Percentiles rank a stretch among this genome's conserved stretches.
Evolutionary conservation across 1,140 invertebrate genomes (phyloP).

Genomic region (Batillaria attramentaria): DNA sequence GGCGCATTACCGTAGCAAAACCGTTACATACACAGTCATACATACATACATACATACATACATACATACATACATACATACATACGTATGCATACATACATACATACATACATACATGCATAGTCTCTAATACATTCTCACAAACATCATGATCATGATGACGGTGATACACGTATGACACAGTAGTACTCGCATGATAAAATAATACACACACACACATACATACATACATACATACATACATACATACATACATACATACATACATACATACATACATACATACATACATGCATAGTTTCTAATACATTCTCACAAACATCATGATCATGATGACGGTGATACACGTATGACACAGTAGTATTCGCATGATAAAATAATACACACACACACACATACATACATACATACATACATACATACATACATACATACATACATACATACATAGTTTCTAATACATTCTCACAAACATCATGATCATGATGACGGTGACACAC

Average conservation of each 20-base stretch:
- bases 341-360: neutral
- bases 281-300: neutral
- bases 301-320: neutral
- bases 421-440: constrained; percentile 5
- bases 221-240: constrained; percentile 1
- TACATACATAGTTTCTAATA: neutral
- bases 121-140: neutral
- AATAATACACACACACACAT: constrained; percentile 3
- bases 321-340: neutral
- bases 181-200: too few relatives aligned
- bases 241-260: neutral
- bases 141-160: too few relatives aligned
- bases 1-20: too few relatives aligned
- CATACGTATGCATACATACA: neutral
- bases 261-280: neutral
- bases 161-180: too few relatives aligned
- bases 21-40: neutral
- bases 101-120: neutral
- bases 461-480: too few relatives aligned
- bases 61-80: neutral
- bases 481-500: too few relatives aligned
- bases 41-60: neutral
- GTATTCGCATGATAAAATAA: neutral
- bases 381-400: constrained; percentile 15
- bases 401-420: constrained; percentile 1